Evolutionary conservation across 2,113 vertebrate species (phyloP).

Genomic region (Clarias gariepinus): DNA sequence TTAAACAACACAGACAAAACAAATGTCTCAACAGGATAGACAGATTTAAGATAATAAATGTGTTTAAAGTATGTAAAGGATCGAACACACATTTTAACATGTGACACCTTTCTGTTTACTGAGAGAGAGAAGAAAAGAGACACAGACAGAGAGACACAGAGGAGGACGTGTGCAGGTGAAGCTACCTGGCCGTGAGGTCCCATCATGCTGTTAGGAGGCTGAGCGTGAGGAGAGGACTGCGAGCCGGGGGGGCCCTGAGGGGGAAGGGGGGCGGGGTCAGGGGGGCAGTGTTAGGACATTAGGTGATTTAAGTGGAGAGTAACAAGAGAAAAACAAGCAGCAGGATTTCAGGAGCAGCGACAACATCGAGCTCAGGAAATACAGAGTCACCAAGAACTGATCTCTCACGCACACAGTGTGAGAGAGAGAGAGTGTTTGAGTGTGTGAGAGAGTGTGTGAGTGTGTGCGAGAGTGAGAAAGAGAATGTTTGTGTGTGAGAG

Average conservation of each 20-base stretch:
- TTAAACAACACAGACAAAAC: slow-evolving; percentile 57
- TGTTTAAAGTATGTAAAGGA: background rate
- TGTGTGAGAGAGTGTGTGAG: no score
- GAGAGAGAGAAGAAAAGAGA: background rate
- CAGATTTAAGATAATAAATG: background rate
- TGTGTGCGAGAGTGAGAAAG: no score
- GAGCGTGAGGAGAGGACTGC: slow-evolving; percentile 99
- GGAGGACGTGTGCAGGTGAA: slow-evolving; percentile 48
- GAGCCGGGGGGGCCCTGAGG: slow-evolving; percentile 96
- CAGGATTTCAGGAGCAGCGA: background rate
- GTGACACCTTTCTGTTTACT: background rate
- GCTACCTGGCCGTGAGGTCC: slow-evolving; percentile 99
- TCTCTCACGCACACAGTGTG: background rate
- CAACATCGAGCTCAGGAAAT: background rate
- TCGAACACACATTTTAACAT: background rate
- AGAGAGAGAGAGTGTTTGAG: no score
- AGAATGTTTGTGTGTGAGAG: no score
- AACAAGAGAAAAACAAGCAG: background rate
- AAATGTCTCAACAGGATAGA: background rate
- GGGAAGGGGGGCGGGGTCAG: background rate
- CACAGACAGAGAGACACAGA: background rate
- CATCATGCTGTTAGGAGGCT: slow-evolving; percentile 99
- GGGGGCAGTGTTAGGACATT: background rate
- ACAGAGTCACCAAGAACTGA: background rate
- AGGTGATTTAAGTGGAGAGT: background rate